Evolutionary conservation across 2,113 vertebrate genomes (phyloP), one percentile per base, ranked within the genome.

Genomic region (Coptodon rendalli): DNA sequence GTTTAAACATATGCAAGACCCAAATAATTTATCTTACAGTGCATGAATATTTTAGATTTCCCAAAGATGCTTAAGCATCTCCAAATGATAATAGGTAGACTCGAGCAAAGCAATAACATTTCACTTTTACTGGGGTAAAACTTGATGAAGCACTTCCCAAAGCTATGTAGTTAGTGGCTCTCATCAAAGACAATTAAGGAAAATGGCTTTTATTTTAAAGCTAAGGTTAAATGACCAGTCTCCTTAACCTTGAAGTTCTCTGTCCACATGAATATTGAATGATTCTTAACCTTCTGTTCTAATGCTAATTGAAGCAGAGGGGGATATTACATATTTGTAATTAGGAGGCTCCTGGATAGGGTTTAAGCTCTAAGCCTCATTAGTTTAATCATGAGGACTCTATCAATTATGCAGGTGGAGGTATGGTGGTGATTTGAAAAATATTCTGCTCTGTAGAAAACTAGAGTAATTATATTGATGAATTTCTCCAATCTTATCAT

Each of bases 261-360:
- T 81, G 61, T 92, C 89, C 48, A 11, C 90, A 95, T 95, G 88
- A 95, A 96, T 96, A 94, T 94, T 95, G 84, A 93, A 96, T 95
- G 94, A 95, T 92, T 93, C 93, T 90, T 93, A 95, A 95, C 93
- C 95, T 96, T 95, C 94, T 95, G 91, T 93, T 96, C 94, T 93
- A 89, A 89, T 89, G 90, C 92, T 95, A 94, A 95, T 94, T 95
- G 94, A 93, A 92, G 93, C 84, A 86, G 80, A 89, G 88, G 81
- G 86, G 92, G 90, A 94, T 94, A 96, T 94, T 95, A 94, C 92
- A 96, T 95, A 95, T 96, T 95, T 96, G 91, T 95, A 96, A 95
- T 96, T 95, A 96, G 95, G 86, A 78, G 84, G 83, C 92, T 88
- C 82, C 89, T 94, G 89, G 85, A 94, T 91, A 90, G 83, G 88